A percentile compares a stretch with the other conserved stretches of the same genome.
Evolutionary conservation across 1,140 invertebrate genomes (phyloP).

Genomic region (Drosophila kepulauana): DNA sequence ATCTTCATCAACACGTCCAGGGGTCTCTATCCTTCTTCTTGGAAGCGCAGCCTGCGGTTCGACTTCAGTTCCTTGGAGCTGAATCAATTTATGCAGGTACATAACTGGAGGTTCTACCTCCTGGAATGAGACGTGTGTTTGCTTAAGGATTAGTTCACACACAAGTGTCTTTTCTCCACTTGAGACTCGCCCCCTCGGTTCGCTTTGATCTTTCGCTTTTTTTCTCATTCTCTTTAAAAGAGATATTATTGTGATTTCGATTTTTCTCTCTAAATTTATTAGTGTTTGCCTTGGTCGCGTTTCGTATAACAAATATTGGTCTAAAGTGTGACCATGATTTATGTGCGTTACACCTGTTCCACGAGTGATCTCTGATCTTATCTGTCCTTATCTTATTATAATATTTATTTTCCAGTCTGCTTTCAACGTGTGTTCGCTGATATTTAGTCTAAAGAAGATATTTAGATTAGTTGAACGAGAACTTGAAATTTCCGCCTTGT

Average conservation of each 20-base stretch:
- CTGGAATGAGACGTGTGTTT: slow-evolving; percentile 49
- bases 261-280: slow-evolving; percentile 27
- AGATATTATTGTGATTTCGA: not conserved
- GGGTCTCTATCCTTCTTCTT: slow-evolving; percentile 55
- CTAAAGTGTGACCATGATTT: slow-evolving; percentile 63
- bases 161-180: slow-evolving; percentile 34
- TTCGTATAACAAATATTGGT: slow-evolving; percentile 50
- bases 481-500: slow-evolving; percentile 7
- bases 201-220: slow-evolving; percentile 50
- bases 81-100: slow-evolving; percentile 68
- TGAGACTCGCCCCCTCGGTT: slow-evolving; percentile 44
- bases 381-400: slow-evolving; percentile 45
- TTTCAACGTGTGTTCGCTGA: not conserved
- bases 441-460: not conserved
- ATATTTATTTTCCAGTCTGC: slow-evolving; percentile 37
- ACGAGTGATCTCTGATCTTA: slow-evolving; percentile 56
- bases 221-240: not conserved
- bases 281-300: not conserved
- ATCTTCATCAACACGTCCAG: slow-evolving; percentile 58
- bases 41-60: slow-evolving; percentile 37
- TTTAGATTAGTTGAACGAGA: slow-evolving; percentile 2
- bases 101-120: not conserved
- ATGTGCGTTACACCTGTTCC: slow-evolving; percentile 62
- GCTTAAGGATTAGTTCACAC: slow-evolving; percentile 59
- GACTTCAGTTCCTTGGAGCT: slow-evolving; percentile 30